Evolutionary conservation across 2,113 vertebrate genomes (phyloP), one percentile per base, ranked within the genome.

Genomic region (Gobio gobio): DNA sequence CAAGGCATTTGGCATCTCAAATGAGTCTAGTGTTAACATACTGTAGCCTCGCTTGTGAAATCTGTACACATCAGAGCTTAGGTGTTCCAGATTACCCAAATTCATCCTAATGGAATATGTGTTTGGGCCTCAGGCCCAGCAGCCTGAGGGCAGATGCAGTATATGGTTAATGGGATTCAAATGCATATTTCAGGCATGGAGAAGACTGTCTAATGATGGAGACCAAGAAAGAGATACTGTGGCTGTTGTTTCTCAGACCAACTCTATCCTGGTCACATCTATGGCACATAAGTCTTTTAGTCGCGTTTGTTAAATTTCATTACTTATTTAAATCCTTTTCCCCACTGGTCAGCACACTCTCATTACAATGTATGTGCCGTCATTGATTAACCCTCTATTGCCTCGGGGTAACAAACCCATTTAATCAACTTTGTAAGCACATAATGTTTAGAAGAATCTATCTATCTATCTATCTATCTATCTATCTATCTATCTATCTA

Each of bases 331-430:
- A 12, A 33, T 2, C 9, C 10, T 33, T 51, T 51, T 58, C 14
- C 20, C 22, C 24, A 78, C 49, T 59, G 13, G 8, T n/a, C 3
- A 10, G 66, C 45, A 63, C 59, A 54, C 20, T 47, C 49, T 75
- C 10, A 78, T 61, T 78, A 10, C 20, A 22, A 59, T 78, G 13
- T 26, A 26, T 78, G 56, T 24, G 56, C 56, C 14, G 1, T 61
- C 51, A 78, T 40, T 78, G 77, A 78, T 78, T 78, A 18, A 78
- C 66, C 36, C 43, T 26, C 43, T 47, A 4, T 74, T 47, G n/a
- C 43, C 43, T 14, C 13, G 0, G 43, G 43, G 2, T 24, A 74
- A 74, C n/a, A 24, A 73, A 73, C 22, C 22, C 40, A 47, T 47
- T 73, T 47, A 47, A n/a, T 70, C 10, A 43, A 43, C 4, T 73